phyloP scores from a whole-genome alignment of 2,113 vertebrate species.

The Hemiprocne comata region DNA sequence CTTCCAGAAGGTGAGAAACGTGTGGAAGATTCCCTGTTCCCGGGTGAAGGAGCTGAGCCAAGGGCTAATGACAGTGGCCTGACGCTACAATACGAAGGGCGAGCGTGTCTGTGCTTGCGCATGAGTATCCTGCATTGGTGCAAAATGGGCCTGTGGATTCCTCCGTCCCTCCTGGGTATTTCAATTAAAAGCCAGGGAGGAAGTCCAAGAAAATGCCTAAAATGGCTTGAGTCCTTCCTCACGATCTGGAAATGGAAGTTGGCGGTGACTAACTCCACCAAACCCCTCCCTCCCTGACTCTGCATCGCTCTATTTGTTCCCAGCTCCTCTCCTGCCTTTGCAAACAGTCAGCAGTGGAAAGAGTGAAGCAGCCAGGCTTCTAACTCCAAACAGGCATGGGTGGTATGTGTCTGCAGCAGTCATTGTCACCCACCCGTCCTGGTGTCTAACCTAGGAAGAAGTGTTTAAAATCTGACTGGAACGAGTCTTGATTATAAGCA shows the following conservation, averaged over 20 bases:
- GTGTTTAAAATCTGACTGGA: not conserved
- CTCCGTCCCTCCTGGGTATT: too few relatives aligned
- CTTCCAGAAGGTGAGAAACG: not conserved
- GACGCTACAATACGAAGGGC: fast-evolving
- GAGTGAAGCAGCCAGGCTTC: not conserved
- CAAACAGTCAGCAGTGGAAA: slow-evolving; percentile 18
- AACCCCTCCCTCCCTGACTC: slow-evolving; percentile 29
- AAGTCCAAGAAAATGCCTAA: too few relatives aligned
- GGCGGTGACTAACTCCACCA: too few relatives aligned
- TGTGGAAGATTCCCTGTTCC: not conserved
- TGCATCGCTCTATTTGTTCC: slow-evolving; percentile 11
- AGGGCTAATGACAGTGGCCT: not conserved
- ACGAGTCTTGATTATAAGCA: not conserved
- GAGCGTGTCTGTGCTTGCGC: not conserved
- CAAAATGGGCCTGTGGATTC: too few relatives aligned
- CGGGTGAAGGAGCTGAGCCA: fast-evolving
- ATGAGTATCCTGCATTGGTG: not conserved
- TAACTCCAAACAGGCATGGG: not conserved
- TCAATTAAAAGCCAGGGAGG: too few relatives aligned
- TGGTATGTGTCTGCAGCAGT: not conserved
- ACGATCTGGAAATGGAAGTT: too few relatives aligned
- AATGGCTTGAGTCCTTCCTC: too few relatives aligned
- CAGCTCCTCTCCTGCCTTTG: slow-evolving; percentile 2
- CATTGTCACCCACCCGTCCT: fast-evolving
- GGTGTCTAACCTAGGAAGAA: not conserved